Evolutionary conservation across 2,113 vertebrate species (phyloP).

Genomic region (Bagarius yarrelli): DNA sequence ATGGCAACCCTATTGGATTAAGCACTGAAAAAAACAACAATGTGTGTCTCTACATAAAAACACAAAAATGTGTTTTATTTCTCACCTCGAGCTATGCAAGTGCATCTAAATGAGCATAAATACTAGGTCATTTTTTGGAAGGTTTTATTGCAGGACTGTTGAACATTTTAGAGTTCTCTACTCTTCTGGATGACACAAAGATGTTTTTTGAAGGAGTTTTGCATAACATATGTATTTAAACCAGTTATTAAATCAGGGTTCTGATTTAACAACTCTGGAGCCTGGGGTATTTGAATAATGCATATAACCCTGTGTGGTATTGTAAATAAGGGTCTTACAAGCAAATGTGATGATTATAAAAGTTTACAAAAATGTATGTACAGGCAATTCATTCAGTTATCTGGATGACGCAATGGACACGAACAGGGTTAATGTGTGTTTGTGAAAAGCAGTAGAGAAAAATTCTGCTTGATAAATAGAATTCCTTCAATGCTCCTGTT

Average conservation of each 20-base stretch:
- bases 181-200: no score
- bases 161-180: not conserved
- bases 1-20: no score
- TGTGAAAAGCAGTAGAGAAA: not conserved
- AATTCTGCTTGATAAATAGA: not conserved
- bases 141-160: not conserved
- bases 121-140: not conserved
- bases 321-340: not conserved
- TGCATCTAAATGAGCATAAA: no score
- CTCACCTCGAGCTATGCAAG: no score
- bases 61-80: no score
- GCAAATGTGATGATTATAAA: not conserved
- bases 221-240: not conserved
- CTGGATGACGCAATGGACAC: not conserved
- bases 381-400: not conserved
- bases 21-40: no score
- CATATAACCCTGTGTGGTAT: not conserved
- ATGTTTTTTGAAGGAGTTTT: not conserved
- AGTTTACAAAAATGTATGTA: not conserved
- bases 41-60: no score
- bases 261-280: not conserved
- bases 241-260: not conserved
- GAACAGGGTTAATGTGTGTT: not conserved
- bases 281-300: not conserved
- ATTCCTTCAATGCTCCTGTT: not conserved